Conservation (phyloP, 2,113 vertebrate genomes). For the Aegithalos caudatus region DNA sequence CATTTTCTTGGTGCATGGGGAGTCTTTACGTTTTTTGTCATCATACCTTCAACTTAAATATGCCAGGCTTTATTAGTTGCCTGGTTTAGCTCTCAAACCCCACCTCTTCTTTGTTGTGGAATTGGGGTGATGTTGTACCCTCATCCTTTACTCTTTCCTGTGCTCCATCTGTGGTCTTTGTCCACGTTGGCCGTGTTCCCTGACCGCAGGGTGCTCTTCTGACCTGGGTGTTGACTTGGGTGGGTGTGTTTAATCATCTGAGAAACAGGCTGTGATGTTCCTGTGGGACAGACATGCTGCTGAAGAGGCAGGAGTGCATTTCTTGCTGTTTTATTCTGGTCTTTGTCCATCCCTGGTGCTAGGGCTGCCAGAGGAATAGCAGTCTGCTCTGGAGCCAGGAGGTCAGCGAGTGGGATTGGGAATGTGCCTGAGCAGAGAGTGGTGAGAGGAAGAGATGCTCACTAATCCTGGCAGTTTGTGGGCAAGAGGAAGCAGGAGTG, state of each 20-base stretch:
- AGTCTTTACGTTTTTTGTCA: not conserved
- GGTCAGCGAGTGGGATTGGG: accelerated
- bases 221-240: not conserved
- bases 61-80: not conserved
- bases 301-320: not conserved
- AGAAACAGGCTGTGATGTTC: not conserved
- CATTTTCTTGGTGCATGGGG: not conserved
- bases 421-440: not conserved
- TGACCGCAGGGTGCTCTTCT: not conserved
- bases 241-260: not conserved
- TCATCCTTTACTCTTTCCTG: not conserved
- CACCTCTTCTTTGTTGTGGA: not conserved
- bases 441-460: not conserved
- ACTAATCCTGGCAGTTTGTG: not conserved
- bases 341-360: not conserved
- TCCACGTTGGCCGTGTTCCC: accelerated
- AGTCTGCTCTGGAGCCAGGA: not conserved
- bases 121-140: not conserved
- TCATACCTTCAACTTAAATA: not conserved
- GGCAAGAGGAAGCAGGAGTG: not conserved
- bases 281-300: not conserved
- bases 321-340: not conserved
- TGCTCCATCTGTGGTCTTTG: not conserved
- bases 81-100: not conserved
- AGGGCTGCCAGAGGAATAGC: not conserved